A percentile compares a stretch with the other conserved stretches of the same genome.
Conservation (phyloP, 2,797 vertebrate species). For the Acipenser oxyrinchus region DNA sequence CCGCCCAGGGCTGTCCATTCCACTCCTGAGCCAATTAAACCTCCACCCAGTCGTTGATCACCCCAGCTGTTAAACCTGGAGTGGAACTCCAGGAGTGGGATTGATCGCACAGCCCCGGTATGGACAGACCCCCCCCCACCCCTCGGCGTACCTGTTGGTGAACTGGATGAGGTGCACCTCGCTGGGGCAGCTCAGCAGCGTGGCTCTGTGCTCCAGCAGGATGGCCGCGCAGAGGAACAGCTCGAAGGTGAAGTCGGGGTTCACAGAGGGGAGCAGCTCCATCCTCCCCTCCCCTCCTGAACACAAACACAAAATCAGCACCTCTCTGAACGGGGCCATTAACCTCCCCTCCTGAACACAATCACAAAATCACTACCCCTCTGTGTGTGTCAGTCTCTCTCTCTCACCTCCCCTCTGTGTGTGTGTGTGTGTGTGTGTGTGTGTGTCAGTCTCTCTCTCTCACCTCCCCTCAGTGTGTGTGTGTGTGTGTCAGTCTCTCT, state of each 20-base stretch:
- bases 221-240: constrained; percentile 66
- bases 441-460: no score
- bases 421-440: no score
- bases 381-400: not conserved
- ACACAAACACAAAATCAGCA: constrained; percentile 8
- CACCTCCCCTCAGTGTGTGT: no score
- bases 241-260: constrained; percentile 67
- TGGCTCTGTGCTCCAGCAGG: constrained; percentile 53
- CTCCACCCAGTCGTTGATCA: no score
- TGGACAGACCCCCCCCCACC: no score
- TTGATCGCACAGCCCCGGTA: no score
- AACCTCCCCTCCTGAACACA: not conserved
- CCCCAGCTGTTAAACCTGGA: no score
- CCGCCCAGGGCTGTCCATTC: no score
- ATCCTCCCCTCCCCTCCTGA: constrained; percentile 39
- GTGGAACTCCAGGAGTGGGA: no score
- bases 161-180: constrained; percentile 66
- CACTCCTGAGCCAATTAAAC: no score
- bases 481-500: no score
- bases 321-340: not conserved
- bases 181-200: constrained; percentile 49
- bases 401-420: no score
- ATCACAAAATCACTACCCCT: constrained; percentile 41
- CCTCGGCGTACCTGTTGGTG: constrained; percentile 49
- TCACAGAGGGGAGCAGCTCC: constrained; percentile 40